Evolutionary conservation across 2,113 vertebrate genomes (phyloP), one percentile per base, ranked within the genome.

Genomic region (Spea bombifrons): DNA sequence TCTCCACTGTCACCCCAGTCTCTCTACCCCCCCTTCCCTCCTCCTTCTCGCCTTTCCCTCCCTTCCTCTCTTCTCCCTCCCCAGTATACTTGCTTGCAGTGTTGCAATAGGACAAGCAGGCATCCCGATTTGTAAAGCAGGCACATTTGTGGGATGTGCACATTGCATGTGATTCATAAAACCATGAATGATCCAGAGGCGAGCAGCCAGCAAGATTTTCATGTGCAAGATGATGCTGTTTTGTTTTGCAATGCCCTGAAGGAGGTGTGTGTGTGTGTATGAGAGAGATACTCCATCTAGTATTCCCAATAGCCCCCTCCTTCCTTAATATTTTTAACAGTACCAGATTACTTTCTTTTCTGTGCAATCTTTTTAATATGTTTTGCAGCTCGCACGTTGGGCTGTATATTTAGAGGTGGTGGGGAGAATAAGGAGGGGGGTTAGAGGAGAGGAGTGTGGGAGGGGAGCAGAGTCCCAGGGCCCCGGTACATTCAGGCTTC

Each of bases 151-250:
- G 78, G 78, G 78, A 71, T 80, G 78, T 80, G 78, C 78, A 80
- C 78, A 80, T 80, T 52, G 78, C 78, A 74, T 80, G 78, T 80
- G 78, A 80, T 80, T 80, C 78, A 80, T 80, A 80, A 80, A 80
- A 80, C 70, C 78, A 80, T 80, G 78, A 80, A 80, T 80, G 78
- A 80, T 80, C 78, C 78, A 80, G 77, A 80, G 77, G 77, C 77
- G 63, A 80, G 78, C 78, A 80, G 71, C 78, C 78, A 80, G 78
- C 78, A 53, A 80, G 78, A 68, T 73, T n/a, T 80, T 80, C 78
- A 80, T 80, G 78, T 80, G 78, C 78, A 74, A 71, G 46, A 80
- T 68, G 78, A 80, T 80, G 78, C 78, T 80, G 78, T 73, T 80
- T 80, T 80, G 78, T 80, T 80, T 80, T 74, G 78, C 78, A 74